phyloP scores from a whole-genome alignment of 2,797 vertebrate genomes.

The Triplophysa yarkandensis region DNA sequence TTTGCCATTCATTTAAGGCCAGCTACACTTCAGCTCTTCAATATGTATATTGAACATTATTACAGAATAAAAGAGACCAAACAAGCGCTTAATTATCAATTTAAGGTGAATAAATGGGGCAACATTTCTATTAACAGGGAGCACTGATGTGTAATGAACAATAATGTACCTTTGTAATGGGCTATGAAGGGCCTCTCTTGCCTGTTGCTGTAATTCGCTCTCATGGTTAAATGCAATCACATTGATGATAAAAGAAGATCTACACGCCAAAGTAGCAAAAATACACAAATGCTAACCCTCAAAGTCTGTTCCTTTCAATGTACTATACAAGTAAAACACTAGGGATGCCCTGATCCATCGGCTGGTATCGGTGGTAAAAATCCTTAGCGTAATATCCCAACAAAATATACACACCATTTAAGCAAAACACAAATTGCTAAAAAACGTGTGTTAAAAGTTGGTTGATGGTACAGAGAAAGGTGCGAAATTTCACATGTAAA shows the following conservation, averaged over 20 bases:
- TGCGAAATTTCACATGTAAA: no score
- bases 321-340: not conserved
- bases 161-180: not conserved
- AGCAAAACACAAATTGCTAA: no score
- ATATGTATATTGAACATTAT: not conserved
- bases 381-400: no score
- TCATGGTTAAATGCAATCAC: not conserved
- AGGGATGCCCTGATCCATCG: no score
- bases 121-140: conserved; percentile 2
- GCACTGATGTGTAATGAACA: conserved; percentile 22
- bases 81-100: conserved; percentile 20
- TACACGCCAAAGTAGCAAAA: not conserved
- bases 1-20: conserved; percentile 19
- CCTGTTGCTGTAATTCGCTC: not conserved
- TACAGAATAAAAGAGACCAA: not conserved
- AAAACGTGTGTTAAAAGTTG: no score
- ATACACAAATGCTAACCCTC: not conserved
- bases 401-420: no score
- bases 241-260: not conserved
- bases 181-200: not conserved
- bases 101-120: not conserved
- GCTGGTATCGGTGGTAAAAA: no score
- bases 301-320: not conserved
- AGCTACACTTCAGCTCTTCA: conserved; percentile 8
- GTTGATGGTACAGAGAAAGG: no score